Evolutionary conservation across 1,140 invertebrate species (phyloP), one percentile per base, ranked within the genome.

Genomic region (Oppia nitens): DNA sequence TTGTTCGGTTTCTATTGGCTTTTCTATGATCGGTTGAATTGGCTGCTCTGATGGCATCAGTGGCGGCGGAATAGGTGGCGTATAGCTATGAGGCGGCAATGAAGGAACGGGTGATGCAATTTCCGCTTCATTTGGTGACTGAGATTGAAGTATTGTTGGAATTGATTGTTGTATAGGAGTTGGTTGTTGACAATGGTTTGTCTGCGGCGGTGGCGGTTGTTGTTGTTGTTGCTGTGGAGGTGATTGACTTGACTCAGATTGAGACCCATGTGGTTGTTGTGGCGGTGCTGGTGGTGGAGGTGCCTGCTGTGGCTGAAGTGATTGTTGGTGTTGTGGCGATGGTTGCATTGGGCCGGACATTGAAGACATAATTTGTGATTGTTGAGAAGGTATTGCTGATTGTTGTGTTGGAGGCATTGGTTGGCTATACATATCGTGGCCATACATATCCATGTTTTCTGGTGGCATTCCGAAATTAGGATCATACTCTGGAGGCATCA

Each of bases 401-500:
- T 40, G 32, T 40, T 6, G 6, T 40, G 32, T 9, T 6, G 32
- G 32, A 9, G 32, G 32, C 32, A 40, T 40, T 6, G 6, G 32
- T 40, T 40, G 32, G 32, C 32, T 17, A 24, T 21, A 24, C n/a
- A 57, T 6, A 47, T 28, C 45, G 47, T 32, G 56, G 40, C 21
- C 21, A 24, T 48, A 25, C 6, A 28, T 4, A 28, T 28, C 56
- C 56, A 57, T 62, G 55, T 32, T 50, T 50, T 12, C 40, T 23
- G 28, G 2, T 21, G 11, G 24, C 17, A 56, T 59, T 21, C n/a
- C 24, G n/a, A 23, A 12, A 21, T 20, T 59, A 21, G 17, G 26
- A 9, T 25, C 60, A 51, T 48, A 62, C 20, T 54, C 51, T n/a
- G 47, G 53, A 52, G 57, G 24, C 56, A 57, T 57, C 56, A 57